Conservation (phyloP, 2,797 vertebrate species). For the Myotis myotis region DNA sequence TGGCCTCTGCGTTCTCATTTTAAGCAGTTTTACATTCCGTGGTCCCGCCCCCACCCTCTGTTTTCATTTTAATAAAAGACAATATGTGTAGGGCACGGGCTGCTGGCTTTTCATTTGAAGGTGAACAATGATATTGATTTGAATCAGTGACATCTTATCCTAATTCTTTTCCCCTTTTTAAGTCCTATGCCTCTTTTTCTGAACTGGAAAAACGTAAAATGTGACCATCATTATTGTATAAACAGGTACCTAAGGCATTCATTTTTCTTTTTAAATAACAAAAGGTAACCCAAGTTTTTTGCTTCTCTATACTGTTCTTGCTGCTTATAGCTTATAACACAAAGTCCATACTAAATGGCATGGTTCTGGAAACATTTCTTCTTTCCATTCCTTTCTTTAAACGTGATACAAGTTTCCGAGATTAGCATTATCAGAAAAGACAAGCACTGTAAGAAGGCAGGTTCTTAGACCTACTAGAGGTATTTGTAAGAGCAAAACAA, state of each 20-base stretch:
- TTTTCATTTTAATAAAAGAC: background rate
- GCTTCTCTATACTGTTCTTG: background rate
- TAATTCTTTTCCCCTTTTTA: background rate
- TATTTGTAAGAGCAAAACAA: background rate
- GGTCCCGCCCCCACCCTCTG: rapidly evolving
- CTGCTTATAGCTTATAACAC: background rate
- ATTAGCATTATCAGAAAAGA: background rate
- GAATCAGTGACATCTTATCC: background rate
- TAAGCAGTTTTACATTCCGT: background rate
- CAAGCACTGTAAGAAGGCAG: background rate
- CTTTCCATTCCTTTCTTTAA: background rate
- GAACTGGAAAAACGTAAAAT: slow-evolving; percentile 6
- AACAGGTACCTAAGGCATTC: background rate
- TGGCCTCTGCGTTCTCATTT: background rate
- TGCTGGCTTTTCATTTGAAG: background rate
- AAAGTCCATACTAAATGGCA: background rate
- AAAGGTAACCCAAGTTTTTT: background rate
- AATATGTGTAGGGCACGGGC: background rate
- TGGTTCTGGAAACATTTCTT: background rate
- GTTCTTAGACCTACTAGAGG: background rate
- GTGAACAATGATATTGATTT: background rate
- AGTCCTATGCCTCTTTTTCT: background rate
- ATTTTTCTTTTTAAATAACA: slow-evolving; percentile 33
- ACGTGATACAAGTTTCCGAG: background rate
- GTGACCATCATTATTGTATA: slow-evolving; percentile 16